Base-by-base conservation (phyloP, 2,888 invertebrate species). In the Cheilosia pagana region DNA sequence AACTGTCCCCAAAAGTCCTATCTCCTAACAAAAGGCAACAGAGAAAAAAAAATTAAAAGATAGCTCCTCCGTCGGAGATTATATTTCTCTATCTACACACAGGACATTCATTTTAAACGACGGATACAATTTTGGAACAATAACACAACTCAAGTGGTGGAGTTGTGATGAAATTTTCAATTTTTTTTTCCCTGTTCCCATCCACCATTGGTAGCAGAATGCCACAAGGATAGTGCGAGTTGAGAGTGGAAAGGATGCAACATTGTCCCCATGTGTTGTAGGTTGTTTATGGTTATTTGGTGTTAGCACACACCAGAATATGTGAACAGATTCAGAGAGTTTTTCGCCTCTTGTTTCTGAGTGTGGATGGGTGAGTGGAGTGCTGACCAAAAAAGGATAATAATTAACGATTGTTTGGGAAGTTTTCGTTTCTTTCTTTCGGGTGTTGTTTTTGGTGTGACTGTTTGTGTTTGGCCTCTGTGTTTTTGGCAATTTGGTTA, bases 231-330 rank as follows among this genome's bases (percentile, higher is more conserved):
- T 31, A 12, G 50, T 23, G 55, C 48, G 53, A 70, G 35, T 74
- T 23, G 55, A 53, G 53, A 70, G 35, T 74, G 79, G 75, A 81
- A 81, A 81, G 71, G 85, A 85, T 85, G 85, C 85, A 85, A 76
- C 81, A 76, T 85, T 76, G 81, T 76, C 75, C 50, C 59, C 85
- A 81, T 81, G 81, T 85, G 85, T 62, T 79, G 70, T 70, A 28
- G 60, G 60, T 85, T 85, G 85, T 85, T 85, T 85, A 85, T 81
- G 52, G 81, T 81, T 85, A 82, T 79, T 75, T 81, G 85, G 85
- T 85, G 81, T 75, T 85, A 79, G 81, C 81, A 39, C 81, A 39
- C 79, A 65, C 74, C 59, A 79, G 59, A 79, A 75, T 65, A 72
- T 48, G 48, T 43, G 60, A 59, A 48, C 45, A 77, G 60, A 79